phyloP scores from a whole-genome alignment of 2,113 vertebrate genomes.

The Carlito syrichta region DNA sequence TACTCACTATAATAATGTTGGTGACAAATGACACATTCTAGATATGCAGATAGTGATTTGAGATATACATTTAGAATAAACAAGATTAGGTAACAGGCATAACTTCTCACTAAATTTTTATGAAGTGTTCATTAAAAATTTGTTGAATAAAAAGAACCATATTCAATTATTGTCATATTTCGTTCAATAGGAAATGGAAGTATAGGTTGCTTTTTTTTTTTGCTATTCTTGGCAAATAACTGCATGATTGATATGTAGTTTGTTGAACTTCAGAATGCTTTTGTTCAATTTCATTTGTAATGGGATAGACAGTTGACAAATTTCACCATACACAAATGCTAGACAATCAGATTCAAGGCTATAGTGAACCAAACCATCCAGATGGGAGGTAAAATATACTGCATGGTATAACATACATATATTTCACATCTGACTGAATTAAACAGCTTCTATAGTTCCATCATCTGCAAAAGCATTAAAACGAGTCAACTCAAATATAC shows the following conservation, averaged over 20 bases:
- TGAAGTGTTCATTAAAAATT: not conserved
- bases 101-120: not conserved
- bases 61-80: not conserved
- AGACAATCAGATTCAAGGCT: not conserved
- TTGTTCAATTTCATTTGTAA: not conserved
- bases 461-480: not conserved
- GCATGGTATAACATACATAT: not conserved
- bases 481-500: not conserved
- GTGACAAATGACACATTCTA: not conserved
- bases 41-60: not conserved
- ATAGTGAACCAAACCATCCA: not conserved
- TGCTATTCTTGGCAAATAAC: not conserved
- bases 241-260: not conserved
- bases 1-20: not conserved
- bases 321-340: not conserved
- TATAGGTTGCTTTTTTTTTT: not conserved
- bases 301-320: not conserved
- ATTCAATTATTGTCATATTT: not conserved
- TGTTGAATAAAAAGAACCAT: not conserved
- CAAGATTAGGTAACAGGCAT: not conserved
- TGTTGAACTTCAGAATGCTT: not conserved
- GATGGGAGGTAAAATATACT: not conserved
- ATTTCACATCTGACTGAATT: not conserved
- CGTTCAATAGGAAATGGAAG: not conserved
- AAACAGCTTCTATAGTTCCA: not conserved